These are phyloP conservation scores for Cydia fagiglandana DNA, from an alignment of 1,140 invertebrate genomes.

Conservation along the genomic window DNA sequence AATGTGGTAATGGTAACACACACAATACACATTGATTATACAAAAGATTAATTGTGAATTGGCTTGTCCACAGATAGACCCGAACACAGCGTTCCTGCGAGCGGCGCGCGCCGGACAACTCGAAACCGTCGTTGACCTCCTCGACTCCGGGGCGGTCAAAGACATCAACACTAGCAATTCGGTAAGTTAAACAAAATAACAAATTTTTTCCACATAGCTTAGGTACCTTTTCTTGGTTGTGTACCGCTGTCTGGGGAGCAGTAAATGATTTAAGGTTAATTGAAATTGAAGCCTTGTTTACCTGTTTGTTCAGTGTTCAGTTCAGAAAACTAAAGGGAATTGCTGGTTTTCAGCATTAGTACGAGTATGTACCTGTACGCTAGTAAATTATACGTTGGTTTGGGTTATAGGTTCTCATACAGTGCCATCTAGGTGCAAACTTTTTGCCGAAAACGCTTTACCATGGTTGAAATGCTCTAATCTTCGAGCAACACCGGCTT, in stretches of 20 bases:
- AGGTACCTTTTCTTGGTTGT: not conserved
- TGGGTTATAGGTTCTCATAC: no score
- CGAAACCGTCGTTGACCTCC: constrained; percentile 95
- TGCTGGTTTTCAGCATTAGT: not conserved
- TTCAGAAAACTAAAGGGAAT: constrained; percentile 4
- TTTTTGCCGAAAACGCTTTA: no score
- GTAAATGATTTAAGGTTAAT: constrained; percentile 21
- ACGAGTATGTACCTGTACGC: no score
- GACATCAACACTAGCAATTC: constrained; percentile 99
- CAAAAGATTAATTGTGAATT: constrained; percentile 33
- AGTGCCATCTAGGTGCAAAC: no score
- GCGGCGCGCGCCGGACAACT: constrained; percentile 98
- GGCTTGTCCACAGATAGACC: constrained; percentile 85
- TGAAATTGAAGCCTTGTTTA: constrained; percentile 25
- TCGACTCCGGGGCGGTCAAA: constrained; percentile 90
- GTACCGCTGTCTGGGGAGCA: not conserved
- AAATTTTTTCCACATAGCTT: no score
- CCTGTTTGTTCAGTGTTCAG: not conserved
- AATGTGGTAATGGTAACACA: not conserved
- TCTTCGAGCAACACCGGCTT: no score
- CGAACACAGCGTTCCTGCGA: constrained; percentile 91
- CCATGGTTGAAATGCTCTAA: no score
- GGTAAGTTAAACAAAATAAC: constrained; percentile 82
- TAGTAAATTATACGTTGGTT: no score
- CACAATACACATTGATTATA: not conserved